A percentile compares a stretch with the other conserved stretches of the same genome.
Evolutionary conservation across 2,113 vertebrate genomes (phyloP).

Genomic region (Sigmodon hispidus): DNA sequence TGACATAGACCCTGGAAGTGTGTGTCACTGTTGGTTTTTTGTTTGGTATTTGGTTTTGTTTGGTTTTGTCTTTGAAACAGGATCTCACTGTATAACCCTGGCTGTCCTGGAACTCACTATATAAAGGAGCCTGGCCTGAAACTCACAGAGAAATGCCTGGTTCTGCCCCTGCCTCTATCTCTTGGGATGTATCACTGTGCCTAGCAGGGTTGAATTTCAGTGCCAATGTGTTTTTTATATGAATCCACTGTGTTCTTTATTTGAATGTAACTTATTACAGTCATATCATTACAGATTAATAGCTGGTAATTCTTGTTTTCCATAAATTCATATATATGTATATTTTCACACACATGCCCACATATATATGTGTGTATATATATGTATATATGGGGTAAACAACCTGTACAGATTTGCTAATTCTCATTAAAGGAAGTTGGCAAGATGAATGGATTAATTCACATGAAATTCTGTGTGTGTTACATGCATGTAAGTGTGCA

Average conservation of each 20-base stretch:
- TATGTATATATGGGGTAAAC: not conserved
- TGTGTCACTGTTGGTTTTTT: conserved; percentile 26
- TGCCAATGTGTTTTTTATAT: conserved; percentile 42
- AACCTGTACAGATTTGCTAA: not conserved
- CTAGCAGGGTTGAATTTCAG: conserved; percentile 27
- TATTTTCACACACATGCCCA: not conserved
- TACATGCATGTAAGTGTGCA: not conserved
- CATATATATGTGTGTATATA: not conserved
- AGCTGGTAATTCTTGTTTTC: conserved; percentile 40
- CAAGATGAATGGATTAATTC: conserved; percentile 47
- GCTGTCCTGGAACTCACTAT: not conserved
- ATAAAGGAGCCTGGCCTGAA: not conserved
- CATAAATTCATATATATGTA: not conserved
- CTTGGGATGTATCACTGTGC: not conserved
- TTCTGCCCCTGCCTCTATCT: no score
- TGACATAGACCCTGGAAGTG: not conserved
- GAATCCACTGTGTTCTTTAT: no score
- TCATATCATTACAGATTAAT: conserved; percentile 34
- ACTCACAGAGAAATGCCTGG: not conserved
- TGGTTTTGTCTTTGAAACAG: not conserved
- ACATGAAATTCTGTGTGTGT: conserved; percentile 11
- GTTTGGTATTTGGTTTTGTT: not conserved
- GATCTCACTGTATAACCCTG: not conserved
- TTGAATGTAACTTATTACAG: conserved; percentile 47
- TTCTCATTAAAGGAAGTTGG: conserved; percentile 49